Evolutionary conservation across 2,888 invertebrate species (phyloP), one percentile per base, ranked within the genome.

Genomic region (Sesia bembeciformis): DNA sequence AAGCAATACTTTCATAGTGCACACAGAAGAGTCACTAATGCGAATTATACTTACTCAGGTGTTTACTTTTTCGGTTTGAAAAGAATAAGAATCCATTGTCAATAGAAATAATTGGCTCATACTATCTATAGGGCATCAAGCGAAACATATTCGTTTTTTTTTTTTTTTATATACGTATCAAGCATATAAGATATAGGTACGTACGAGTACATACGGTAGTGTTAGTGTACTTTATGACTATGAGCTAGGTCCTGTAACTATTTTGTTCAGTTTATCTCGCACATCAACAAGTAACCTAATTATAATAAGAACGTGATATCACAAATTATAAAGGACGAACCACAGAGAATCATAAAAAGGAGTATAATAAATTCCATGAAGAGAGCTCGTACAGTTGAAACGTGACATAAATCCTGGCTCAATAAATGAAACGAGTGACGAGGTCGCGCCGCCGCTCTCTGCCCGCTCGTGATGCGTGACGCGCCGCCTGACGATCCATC

Each of bases 341-440:
- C 40, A 43, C 46, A 43, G 39, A 42, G 51, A 54, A 54, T 52
- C 51, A 51, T 54, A 51, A 54, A 54, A 43, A 46, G 54, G 40
- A 50, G 50, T 39, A 38, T 50, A 38, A 81, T 76, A 70, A 77
- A 80, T 78, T 81, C 74, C 60, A 58, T 68, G 73, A 74, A 74
- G 69, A 67, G 66, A 64, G 60, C 67, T 54, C 55, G 53, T 70
- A 66, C 62, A 66, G 62, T 56, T 68, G 62, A 65, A 70, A 77
- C 76, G 79, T 79, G 81, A 80, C 80, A 76, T 66, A 76, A 78
- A 80, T 77, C 72, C 72, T 49, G 58, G 68, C 68, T 71, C 70
- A 74, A 80, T 76, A 76, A 73, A 74, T 66, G 67, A 67, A 64
- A 70, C 64, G 68, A 63, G 63, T 66, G 68, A 68, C 65, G 68